Evolutionary conservation across 2,888 invertebrate genomes (phyloP), one percentile per base, ranked within the genome.

Genomic region (Phragmatobia fuliginosa): DNA sequence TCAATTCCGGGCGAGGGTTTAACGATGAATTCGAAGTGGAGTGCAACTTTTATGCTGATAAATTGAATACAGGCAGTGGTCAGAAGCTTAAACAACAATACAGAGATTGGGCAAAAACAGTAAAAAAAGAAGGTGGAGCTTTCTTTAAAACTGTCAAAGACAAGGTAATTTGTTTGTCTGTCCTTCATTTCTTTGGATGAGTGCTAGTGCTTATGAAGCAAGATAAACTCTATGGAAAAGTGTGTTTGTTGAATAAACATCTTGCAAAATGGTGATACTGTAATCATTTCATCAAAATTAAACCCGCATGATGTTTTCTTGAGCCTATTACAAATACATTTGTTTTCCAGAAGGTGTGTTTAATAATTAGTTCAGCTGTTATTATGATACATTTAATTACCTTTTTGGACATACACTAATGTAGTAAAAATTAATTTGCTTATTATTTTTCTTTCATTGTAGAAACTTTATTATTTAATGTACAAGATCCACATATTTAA

Each of bases 1-100:
- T 99, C 76, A 99, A 99, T 90, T 97, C 97, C n/a, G 99, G 99
- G 0, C 96, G 97, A 71, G 98, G 99, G 0, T 98, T 98, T 89
- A 97, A 97, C 49, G 99, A 99, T 90, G 98, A 99, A 88, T 99
- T 99, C 91, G 99, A 99, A 92, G 96, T 97, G 87, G 99, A 99
- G 92, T 95, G 94, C 77, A 92, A 91, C 71, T 71, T 83, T 41
- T 94, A 97, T 97, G 71, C 97, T 67, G 88, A 96, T 87, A 85
- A 95, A 89, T 87, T 94, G 82, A 86, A 94, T 90, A 89, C 92
- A 0, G 93, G 96, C 79, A 91, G 95, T 85, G 92, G 96, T 68
- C 92, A 96, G 89, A 90, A 87, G 52, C 81, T 94, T 8, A 94
- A 92, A 75, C 93, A 92, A 65, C 94, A 95, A 96, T 90, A 96